Evolutionary conservation across 2,113 vertebrate species (phyloP).

Genomic region (Xyliphius kryptos): DNA sequence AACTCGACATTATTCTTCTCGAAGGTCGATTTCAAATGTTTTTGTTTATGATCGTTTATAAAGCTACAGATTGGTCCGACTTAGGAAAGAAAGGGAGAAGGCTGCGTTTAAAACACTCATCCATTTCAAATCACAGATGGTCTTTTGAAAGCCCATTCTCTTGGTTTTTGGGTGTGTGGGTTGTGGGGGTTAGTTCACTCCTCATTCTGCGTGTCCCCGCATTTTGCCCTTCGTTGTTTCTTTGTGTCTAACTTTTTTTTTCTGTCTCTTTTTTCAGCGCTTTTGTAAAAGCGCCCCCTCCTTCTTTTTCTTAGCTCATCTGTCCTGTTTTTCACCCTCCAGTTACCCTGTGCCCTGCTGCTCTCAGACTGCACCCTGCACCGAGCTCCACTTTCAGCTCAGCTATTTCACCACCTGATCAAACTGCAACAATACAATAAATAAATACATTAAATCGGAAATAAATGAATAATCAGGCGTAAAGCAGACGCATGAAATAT

Average conservation of each 20-base stretch:
- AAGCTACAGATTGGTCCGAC: conserved; percentile 54
- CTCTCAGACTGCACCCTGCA: too few species aligned
- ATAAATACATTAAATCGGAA: too few species aligned
- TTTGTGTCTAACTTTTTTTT: conserved; percentile 62
- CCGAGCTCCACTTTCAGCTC: too few species aligned
- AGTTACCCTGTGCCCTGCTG: conserved; percentile 22
- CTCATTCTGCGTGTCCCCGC: conserved; percentile 54
- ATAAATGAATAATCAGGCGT: too few species aligned
- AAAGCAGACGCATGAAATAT: too few species aligned
- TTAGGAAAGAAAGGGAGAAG: conserved; percentile 50
- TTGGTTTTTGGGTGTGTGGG: conserved; percentile 46
- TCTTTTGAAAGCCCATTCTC: conserved; percentile 65
- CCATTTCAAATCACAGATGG: conserved; percentile 76
- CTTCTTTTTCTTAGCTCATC: conserved; percentile 53
- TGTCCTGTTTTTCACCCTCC: conserved; percentile 28
- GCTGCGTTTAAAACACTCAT: conserved; percentile 58
- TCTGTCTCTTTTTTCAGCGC: conserved; percentile 48
- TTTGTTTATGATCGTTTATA: conserved; percentile 59
- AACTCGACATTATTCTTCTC: too few species aligned
- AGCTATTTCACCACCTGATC: too few species aligned
- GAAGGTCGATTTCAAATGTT: conserved; percentile 48
- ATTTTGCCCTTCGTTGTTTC: conserved; percentile 65
- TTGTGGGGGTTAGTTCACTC: conserved; percentile 54
- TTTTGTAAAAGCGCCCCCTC: conserved; percentile 63
- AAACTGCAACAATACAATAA: too few species aligned